Base-by-base conservation (phyloP, 1,140 invertebrate genomes). In the Battus philenor region DNA sequence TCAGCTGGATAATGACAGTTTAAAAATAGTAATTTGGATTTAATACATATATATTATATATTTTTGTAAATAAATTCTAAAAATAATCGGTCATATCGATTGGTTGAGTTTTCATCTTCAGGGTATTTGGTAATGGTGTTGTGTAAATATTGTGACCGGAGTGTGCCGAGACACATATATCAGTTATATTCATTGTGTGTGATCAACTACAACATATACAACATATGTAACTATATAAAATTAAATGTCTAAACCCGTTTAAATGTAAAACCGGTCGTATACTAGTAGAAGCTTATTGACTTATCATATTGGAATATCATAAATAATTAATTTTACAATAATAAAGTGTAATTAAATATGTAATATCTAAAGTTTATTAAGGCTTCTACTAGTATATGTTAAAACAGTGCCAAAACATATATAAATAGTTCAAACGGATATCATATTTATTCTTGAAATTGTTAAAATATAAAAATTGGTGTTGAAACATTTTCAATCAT, bases 391-490 rank as follows among this genome's bases (percentile, higher is more conserved):
- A 22, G 33, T 36, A 12, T 5, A 20, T 9, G 9, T 3, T 18
- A n/a, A 10, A 9, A n/a, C 36, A 29, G 38, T 41, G 38, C 38
- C 38, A 41, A 41, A 26, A 29, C 29, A 11, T 30, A 3, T 41
- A 29, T 15, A n/a, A 41, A 41, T 16, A 41, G 38, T 41, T 41
- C 38, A 41, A 41, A 41, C 13, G 27, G 24, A 41, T 13, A 29
- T 3, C 8, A 41, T 13, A 33, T 45, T 6, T 24, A 45, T 32
- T n/a, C n/a, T n/a, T n/a, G n/a, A n/a, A n/a, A n/a, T n/a, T n/a
- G n/a, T n/a, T n/a, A n/a, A n/a, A n/a, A n/a, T n/a, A n/a, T n/a
- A 15, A 33, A 20, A 54, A 54, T 53, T 47, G 47, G 47, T 64
- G 50, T 48, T 55, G 47, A 52, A 54, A 57, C 51, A 51, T 46